Evolutionary conservation across 2,797 vertebrate species (phyloP), one percentile per base, ranked within the genome.

Genomic region (Hemitrygon akajei): DNA sequence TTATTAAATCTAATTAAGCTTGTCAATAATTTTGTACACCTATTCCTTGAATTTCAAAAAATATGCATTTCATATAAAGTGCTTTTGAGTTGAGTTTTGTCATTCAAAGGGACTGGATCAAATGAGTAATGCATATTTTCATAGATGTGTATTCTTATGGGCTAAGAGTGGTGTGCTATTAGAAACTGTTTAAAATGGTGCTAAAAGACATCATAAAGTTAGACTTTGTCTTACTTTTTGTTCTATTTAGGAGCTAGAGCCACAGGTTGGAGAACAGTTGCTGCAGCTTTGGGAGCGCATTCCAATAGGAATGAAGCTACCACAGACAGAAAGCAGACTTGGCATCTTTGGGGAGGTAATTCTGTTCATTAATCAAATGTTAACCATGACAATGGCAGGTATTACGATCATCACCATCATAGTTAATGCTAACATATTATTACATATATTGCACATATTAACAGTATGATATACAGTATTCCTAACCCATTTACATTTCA

Each of bases 261-360:
- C 98, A 27, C 97, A 97, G 91, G 96, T 97, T 94, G 98, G 98
- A 94, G 96, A 96, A 94, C 97, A 98, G 94, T 95, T 99, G 94
- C 94, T 98, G 93, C 96, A 97, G 93, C 96, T 98, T 94, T 99
- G 98, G 98, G 97, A 98, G 81, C 95, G 89, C 94, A 95, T 96
- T 95, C 95, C 95, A 69, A 37, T 94, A n/a, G 95, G 95, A 94
- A 96, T 94, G 95, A 95, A 96, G 94, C 58, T 73, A 27, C 95
- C 94, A 66, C 95, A 94, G 95, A 96, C 56, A 96, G 94, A 96
- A 69, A 22, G 16, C 34, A 92, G 91, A 93, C 91, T 93, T 27
- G 71, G 71, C 71, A 93, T 93, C 30, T 93, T 93, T 93, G 91
- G 91, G 16, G 91, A 93, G 91, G 91, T 93, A 93, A 76, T 73